These are phyloP conservation scores for Clostera curtula DNA, from an alignment of 2,888 invertebrate species.

Conservation along the genomic window DNA sequence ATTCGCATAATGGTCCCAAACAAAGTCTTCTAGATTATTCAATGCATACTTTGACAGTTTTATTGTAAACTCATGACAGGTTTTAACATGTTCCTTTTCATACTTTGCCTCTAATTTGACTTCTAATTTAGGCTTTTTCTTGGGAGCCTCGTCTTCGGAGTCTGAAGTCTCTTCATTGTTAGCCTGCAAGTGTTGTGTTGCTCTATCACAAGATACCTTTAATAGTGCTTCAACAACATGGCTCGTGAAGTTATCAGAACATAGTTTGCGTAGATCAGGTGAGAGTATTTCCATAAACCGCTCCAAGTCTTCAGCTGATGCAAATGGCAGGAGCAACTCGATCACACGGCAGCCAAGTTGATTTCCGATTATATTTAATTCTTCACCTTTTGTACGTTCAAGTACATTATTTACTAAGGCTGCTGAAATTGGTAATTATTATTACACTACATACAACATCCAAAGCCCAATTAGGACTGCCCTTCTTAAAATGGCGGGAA, in stretches of 20 bases:
- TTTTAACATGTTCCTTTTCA: conserved; percentile 59
- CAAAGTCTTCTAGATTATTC: conserved; percentile 90
- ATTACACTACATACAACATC: background rate
- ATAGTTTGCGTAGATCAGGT: conserved; percentile 80
- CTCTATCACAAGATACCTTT: conserved; percentile 68
- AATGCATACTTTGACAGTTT: conserved; percentile 84
- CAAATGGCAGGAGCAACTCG: conserved; percentile 82
- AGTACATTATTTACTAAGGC: conserved; percentile 85
- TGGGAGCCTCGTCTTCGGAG: conserved; percentile 33
- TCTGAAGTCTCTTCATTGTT: conserved; percentile 18
- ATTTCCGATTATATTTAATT: conserved; percentile 83
- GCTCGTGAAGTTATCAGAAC: conserved; percentile 85
- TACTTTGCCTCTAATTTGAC: conserved; percentile 36
- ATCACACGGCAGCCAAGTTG: conserved; percentile 87
- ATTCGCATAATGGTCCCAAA: conserved; percentile 85
- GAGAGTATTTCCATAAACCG: conserved; percentile 77
- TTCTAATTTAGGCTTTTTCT: conserved; percentile 39
- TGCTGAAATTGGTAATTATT: conserved; percentile 44
- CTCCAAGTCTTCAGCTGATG: conserved; percentile 77
- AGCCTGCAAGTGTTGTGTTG: conserved; percentile 49
- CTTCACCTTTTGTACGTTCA: conserved; percentile 80
- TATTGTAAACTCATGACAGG: conserved; percentile 78
- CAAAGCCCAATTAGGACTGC: background rate
- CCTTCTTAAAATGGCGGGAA: no score
- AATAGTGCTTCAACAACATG: conserved; percentile 85